A percentile compares a stretch with the other conserved stretches of the same genome.
phyloP scores from a whole-genome alignment of 2,888 invertebrate species.

The Flexamia atlantica region DNA sequence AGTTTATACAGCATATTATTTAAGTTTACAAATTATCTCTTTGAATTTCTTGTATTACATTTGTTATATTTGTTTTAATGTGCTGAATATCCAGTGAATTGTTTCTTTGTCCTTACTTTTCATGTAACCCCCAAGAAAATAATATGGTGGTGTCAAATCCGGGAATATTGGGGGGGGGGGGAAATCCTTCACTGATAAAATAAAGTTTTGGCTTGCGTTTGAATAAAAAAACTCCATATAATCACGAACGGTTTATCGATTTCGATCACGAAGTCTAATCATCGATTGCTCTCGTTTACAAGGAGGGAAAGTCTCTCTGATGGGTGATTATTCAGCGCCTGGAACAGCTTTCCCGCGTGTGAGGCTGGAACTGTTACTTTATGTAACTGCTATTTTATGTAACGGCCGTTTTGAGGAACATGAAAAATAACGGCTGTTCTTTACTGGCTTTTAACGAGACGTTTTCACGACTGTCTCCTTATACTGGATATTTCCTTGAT shows the following conservation, averaged over 20 bases:
- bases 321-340: background rate
- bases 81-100: too few relatives aligned
- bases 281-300: slow-evolving; percentile 6
- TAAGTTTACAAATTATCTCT: too few relatives aligned
- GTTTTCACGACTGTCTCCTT: background rate
- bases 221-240: too few relatives aligned
- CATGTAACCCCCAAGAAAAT: too few relatives aligned
- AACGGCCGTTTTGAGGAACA: slow-evolving; percentile 35
- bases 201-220: too few relatives aligned
- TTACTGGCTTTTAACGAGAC: slow-evolving; percentile 36
- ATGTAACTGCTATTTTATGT: slow-evolving; percentile 41
- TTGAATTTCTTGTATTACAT: too few relatives aligned
- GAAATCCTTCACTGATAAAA: too few relatives aligned
- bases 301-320: background rate
- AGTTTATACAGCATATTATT: too few relatives aligned
- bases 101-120: too few relatives aligned
- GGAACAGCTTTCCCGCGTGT: slow-evolving; percentile 33
- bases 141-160: too few relatives aligned
- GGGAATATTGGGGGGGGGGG: too few relatives aligned
- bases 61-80: too few relatives aligned
- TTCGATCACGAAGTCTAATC: background rate
- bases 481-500: slow-evolving; percentile 9
- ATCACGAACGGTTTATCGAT: slow-evolving; percentile 1
- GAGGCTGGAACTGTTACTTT: slow-evolving; percentile 23
- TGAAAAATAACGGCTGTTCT: slow-evolving; percentile 27